phyloP scores from a whole-genome alignment of 2,888 invertebrate genomes.

The Clostera curtula region DNA sequence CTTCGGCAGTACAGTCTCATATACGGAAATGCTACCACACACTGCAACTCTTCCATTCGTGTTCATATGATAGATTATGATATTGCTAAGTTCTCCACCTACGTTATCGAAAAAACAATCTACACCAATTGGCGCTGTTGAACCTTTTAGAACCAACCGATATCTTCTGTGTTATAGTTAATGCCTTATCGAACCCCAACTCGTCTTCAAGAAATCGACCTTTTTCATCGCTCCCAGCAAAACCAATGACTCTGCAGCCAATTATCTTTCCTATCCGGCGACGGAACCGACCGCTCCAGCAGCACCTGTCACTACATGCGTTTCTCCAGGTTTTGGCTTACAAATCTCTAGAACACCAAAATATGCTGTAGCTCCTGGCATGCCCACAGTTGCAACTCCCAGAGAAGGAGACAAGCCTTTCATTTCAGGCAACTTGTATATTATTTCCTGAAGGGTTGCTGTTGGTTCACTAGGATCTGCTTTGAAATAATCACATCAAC shows the following conservation, averaged over 20 bases:
- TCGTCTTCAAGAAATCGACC: constrained; percentile 68
- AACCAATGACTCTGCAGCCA: constrained; percentile 78
- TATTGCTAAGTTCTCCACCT: constrained; percentile 77
- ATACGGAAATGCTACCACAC: constrained; percentile 48
- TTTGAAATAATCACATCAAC: constrained; percentile 25
- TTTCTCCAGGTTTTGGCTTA: constrained; percentile 80
- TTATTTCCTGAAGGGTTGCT: constrained; percentile 3
- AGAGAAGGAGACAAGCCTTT: constrained; percentile 67
- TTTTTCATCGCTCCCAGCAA: constrained; percentile 69
- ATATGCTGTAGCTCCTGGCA: constrained; percentile 83
- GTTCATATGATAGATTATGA: constrained; percentile 76
- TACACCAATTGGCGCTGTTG: constrained; percentile 74
- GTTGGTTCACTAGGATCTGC: constrained; percentile 15
- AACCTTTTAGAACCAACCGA: constrained; percentile 70
- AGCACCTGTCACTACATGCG: constrained; percentile 81
- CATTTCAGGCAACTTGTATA: constrained; percentile 67
- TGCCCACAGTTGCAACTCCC: constrained; percentile 77
- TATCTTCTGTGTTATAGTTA: constrained; percentile 79
- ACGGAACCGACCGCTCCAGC: constrained; percentile 84
- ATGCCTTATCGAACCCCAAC: constrained; percentile 79
- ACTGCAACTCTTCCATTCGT: constrained; percentile 73
- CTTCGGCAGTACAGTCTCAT: too few species aligned
- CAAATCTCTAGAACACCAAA: constrained; percentile 83
- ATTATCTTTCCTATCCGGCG: constrained; percentile 84
- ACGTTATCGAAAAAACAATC: constrained; percentile 87